Conservation (phyloP, 2,888 invertebrate genomes). For the Strigamia crassipes region DNA sequence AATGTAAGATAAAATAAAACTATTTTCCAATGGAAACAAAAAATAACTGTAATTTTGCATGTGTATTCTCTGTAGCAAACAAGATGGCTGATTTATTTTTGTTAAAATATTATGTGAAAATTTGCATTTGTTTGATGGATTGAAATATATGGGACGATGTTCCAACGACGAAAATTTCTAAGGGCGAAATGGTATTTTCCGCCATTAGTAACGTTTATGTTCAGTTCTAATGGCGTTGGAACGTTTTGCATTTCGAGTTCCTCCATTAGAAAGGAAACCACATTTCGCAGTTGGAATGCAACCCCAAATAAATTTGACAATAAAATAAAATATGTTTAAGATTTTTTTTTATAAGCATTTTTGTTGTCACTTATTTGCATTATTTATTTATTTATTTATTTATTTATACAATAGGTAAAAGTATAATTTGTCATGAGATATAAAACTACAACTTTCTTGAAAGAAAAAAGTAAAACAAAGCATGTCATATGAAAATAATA, state of each 20-base stretch:
- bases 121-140: too few relatives aligned
- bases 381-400: background rate
- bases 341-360: background rate
- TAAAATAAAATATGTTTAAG: background rate
- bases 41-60: background rate
- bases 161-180: too few relatives aligned
- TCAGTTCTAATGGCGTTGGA: too few relatives aligned
- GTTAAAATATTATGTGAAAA: background rate
- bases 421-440: background rate
- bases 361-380: background rate
- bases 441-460: constrained; percentile 1
- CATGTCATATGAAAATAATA: background rate
- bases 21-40: background rate
- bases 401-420: background rate
- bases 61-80: too few relatives aligned
- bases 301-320: too few relatives aligned
- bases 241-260: too few relatives aligned
- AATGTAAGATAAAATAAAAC: background rate
- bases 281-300: too few relatives aligned
- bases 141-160: too few relatives aligned
- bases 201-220: too few relatives aligned
- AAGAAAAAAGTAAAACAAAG: background rate
- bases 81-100: background rate
- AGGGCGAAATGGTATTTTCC: too few relatives aligned
- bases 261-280: too few relatives aligned